Conservation (phyloP, 2,113 vertebrate genomes). For the Malurus alboscapulatus region DNA sequence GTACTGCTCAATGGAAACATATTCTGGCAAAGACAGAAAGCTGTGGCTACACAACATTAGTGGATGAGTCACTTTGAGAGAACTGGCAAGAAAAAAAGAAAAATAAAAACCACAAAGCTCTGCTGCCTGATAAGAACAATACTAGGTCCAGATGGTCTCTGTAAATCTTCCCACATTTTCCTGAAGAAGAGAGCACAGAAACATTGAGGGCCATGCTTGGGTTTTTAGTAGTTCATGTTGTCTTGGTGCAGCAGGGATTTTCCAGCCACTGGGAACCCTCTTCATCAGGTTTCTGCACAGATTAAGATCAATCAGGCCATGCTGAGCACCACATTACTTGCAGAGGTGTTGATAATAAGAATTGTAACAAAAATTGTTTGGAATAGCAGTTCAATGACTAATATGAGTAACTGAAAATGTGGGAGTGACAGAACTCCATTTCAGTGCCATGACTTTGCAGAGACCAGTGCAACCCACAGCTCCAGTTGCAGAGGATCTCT, state of each 20-base stretch:
- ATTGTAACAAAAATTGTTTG: background rate
- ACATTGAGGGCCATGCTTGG: background rate
- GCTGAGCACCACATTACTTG: background rate
- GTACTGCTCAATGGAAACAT: background rate
- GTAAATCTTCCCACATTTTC: background rate
- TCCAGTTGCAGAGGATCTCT: background rate
- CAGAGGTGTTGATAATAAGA: background rate
- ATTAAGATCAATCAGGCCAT: background rate
- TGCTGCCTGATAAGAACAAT: slow-evolving; percentile 38
- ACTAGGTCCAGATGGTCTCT: background rate
- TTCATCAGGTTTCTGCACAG: background rate
- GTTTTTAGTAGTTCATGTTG: background rate
- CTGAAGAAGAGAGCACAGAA: background rate
- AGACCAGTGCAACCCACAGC: background rate
- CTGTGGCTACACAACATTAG: background rate
- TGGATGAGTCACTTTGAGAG: slow-evolving; percentile 18
- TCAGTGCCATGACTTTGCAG: background rate
- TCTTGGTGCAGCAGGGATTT: background rate
- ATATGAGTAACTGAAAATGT: background rate
- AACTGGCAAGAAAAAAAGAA: background rate
- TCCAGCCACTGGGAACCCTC: background rate
- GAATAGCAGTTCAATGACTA: background rate
- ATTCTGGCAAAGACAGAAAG: slow-evolving; percentile 23
- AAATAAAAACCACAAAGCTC: background rate
- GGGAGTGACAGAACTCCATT: background rate